Conservation (phyloP, 1,140 invertebrate species). For the Cataglyphis hispanica region DNA sequence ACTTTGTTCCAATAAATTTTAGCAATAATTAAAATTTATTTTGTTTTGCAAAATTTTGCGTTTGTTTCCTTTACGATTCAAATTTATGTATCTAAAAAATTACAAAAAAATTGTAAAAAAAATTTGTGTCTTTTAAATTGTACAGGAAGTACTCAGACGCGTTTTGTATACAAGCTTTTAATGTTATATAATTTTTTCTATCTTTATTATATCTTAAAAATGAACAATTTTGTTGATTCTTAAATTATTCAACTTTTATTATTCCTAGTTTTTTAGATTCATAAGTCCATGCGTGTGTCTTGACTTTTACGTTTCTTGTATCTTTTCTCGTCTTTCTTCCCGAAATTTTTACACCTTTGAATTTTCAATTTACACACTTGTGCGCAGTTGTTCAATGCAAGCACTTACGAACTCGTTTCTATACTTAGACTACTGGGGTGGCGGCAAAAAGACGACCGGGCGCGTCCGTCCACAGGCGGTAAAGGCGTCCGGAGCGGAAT, state of each 20-base stretch:
- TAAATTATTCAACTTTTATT: too few species aligned
- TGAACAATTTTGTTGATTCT: neutral
- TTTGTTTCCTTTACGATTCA: slow-evolving; percentile 15
- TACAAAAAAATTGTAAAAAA: neutral
- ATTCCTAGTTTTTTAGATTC: neutral
- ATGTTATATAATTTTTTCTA: neutral
- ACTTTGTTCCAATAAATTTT: neutral
- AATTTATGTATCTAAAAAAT: neutral
- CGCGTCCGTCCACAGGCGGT: slow-evolving; percentile 4
- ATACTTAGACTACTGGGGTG: slow-evolving; percentile 67
- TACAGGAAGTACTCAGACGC: neutral
- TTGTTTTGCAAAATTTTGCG: neutral
- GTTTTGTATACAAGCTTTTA: neutral
- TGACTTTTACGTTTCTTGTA: neutral
- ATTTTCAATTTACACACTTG: slow-evolving; percentile 31
- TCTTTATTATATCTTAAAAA: slow-evolving; percentile 3
- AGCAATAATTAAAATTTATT: slow-evolving; percentile 2
- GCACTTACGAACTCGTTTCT: slow-evolving; percentile 73
- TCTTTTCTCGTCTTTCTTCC: neutral
- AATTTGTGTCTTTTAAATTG: neutral
- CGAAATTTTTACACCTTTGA: slow-evolving; percentile 27
- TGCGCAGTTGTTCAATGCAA: slow-evolving; percentile 23
- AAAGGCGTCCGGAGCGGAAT: slow-evolving; percentile 28
- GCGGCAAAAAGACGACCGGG: slow-evolving; percentile 41
- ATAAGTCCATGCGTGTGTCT: neutral